phyloP scores from a whole-genome alignment of 2,113 vertebrate species.

The Emydocephalus ijimae region DNA sequence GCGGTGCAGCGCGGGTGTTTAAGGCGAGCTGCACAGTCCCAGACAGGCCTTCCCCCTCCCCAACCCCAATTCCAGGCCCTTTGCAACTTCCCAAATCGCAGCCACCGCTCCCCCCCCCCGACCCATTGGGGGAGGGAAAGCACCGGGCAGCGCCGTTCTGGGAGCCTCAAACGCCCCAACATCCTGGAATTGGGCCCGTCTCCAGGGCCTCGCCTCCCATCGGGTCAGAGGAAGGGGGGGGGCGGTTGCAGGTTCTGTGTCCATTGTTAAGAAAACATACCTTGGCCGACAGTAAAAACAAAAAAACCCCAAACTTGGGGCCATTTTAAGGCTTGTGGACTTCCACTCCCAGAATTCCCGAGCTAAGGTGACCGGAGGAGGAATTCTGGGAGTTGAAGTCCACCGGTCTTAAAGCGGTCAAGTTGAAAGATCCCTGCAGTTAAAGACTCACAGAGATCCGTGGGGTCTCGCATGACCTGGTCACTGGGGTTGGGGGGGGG shows the following conservation, averaged over 20 bases:
- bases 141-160: background rate
- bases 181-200: background rate
- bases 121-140: background rate
- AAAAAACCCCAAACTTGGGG: too few relatives aligned
- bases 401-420: too few relatives aligned
- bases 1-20: background rate
- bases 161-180: background rate
- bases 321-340: too few relatives aligned
- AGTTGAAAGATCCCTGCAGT: too few relatives aligned
- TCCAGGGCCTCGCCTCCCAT: background rate
- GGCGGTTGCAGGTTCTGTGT: too few relatives aligned
- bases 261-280: background rate
- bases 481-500: background rate
- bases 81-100: background rate
- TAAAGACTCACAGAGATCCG: too few relatives aligned
- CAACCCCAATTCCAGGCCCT: background rate
- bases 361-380: too few relatives aligned
- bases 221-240: accelerated
- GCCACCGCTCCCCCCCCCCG: background rate
- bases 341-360: too few relatives aligned
- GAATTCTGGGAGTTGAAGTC: too few relatives aligned
- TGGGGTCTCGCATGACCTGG: background rate
- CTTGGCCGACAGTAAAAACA: too few relatives aligned
- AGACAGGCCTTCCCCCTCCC: background rate
- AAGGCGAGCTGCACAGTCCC: background rate